Evolutionary conservation across 2,888 invertebrate species (phyloP).

Genomic region (Drosophila peninsularis): DNA sequence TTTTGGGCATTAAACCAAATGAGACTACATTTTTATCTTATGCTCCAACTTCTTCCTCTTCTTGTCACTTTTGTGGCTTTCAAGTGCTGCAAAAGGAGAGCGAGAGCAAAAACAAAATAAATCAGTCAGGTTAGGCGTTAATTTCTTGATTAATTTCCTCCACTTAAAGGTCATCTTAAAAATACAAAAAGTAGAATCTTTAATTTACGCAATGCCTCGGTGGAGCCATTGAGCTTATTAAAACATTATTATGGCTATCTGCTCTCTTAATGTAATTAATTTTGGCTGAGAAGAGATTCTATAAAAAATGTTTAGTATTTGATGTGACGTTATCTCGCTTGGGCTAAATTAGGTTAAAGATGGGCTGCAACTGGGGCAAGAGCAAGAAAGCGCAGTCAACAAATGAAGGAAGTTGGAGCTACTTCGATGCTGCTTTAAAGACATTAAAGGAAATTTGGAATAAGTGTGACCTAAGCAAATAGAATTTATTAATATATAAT

Average conservation of each 20-base stretch:
- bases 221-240: slow-evolving; percentile 20
- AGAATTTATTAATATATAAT: too few relatives aligned
- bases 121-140: slow-evolving; percentile 45
- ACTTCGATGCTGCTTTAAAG: too few relatives aligned
- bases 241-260: slow-evolving; percentile 59
- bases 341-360: not conserved
- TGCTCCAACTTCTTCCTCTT: slow-evolving; percentile 11
- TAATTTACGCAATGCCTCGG: slow-evolving; percentile 8
- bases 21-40: slow-evolving; percentile 50
- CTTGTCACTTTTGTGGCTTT: slow-evolving; percentile 24
- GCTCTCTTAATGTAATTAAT: slow-evolving; percentile 57
- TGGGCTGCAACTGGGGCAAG: not conserved
- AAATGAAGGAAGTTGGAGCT: too few relatives aligned
- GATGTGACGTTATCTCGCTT: slow-evolving; percentile 25
- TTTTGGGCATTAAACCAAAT: slow-evolving; percentile 56
- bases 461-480: too few relatives aligned
- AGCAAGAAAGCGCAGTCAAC: not conserved
- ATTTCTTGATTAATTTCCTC: slow-evolving; percentile 58
- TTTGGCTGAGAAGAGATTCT: slow-evolving; percentile 1
- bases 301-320: slow-evolving; percentile 14
- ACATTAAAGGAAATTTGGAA: too few relatives aligned
- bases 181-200: slow-evolving; percentile 3
- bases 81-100: slow-evolving; percentile 6
- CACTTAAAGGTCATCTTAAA: slow-evolving; percentile 17
- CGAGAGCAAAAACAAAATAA: not conserved